A percentile compares a stretch with the other conserved stretches of the same genome.
Evolutionary conservation across 1,140 invertebrate genomes (phyloP).

Genomic region (Drosophila nannoptera): DNA sequence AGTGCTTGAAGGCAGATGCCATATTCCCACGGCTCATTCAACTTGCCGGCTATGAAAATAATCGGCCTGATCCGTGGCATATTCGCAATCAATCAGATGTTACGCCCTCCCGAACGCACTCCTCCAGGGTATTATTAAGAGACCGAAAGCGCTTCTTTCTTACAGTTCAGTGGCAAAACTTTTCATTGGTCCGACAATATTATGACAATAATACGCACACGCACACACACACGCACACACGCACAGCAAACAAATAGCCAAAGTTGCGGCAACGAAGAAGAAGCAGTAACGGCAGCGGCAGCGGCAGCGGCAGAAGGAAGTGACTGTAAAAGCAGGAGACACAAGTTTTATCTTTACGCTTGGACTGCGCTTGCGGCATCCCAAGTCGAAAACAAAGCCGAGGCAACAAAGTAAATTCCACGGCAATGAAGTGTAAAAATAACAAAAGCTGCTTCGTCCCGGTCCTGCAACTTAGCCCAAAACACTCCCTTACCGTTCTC

Average conservation of each 20-base stretch:
- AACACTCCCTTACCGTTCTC: neutral
- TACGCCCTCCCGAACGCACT: too few relatives aligned
- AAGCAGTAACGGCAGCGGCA: neutral
- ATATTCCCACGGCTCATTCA: neutral
- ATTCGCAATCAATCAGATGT: neutral
- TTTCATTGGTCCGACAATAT: slow-evolving; percentile 45
- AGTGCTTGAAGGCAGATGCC: too few relatives aligned
- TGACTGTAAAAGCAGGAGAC: slow-evolving; percentile 33
- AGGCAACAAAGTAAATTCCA: slow-evolving; percentile 53
- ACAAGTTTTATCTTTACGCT: slow-evolving; percentile 55
- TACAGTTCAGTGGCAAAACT: slow-evolving; percentile 34
- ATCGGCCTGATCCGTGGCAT: neutral
- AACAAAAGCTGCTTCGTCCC: slow-evolving; percentile 41
- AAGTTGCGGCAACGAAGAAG: slow-evolving; percentile 27
- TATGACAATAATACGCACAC: slow-evolving; percentile 44
- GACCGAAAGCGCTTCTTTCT: slow-evolving; percentile 6
- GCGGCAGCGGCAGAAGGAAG: slow-evolving; percentile 5
- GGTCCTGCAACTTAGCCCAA: neutral
- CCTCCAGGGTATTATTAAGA: slow-evolving; percentile 12
- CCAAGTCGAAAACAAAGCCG: slow-evolving; percentile 47
- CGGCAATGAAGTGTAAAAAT: slow-evolving; percentile 57
- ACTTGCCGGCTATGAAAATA: neutral
- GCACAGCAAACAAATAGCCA: slow-evolving; percentile 29
- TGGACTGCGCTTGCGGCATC: slow-evolving; percentile 41
- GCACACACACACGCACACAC: slow-evolving; percentile 26